Base-by-base conservation (phyloP, 2,888 invertebrate species). In the Iphiclides podalirius region DNA sequence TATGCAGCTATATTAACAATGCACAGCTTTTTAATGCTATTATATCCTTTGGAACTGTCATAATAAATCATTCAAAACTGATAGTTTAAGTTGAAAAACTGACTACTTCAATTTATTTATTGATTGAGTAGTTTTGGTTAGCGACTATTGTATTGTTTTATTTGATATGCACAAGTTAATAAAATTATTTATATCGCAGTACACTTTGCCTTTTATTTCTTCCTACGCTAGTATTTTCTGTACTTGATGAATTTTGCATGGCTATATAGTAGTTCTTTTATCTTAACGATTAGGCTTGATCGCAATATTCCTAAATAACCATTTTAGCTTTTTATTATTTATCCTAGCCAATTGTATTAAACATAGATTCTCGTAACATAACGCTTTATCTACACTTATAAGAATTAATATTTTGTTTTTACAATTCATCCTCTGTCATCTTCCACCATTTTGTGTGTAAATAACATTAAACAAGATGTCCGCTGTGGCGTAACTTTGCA, bases 401-500 rank as follows among this genome's bases (percentile, higher is more conserved):
- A n/a, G n/a, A n/a, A n/a, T n/a, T n/a, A n/a, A n/a, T n/a, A n/a
- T n/a, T n/a, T n/a, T n/a, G n/a, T n/a, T n/a, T n/a, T n/a, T n/a
- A n/a, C n/a, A n/a, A n/a, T n/a, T n/a, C n/a, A 39, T 48, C 4
- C n/a, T 31, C 28, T 28, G 28, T n/a, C 44, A 37, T 61, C 62
- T 66, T 65, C 69, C 63, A 63, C 73, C 72, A 77, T 77, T 70
- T 72, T 72, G 65, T 72, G 68, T 79, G 79, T 85, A 79, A 82
- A 84, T 86, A 86, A 84, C 75, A 72, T 67, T 75, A 70, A 66
- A 75, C 80, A 83, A 77, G 60, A 75, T 75, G 78, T 78, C 73
- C 69, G 80, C 66, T 69, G 65, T 68, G 69, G 62, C 70, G 66
- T 72, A 63, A 70, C 67, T 70, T 82, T 81, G 66, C 84, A 83